These are phyloP conservation scores for Sebastes jordani DNA, from an alignment of 2,797 vertebrate species.

Conservation along the genomic window DNA sequence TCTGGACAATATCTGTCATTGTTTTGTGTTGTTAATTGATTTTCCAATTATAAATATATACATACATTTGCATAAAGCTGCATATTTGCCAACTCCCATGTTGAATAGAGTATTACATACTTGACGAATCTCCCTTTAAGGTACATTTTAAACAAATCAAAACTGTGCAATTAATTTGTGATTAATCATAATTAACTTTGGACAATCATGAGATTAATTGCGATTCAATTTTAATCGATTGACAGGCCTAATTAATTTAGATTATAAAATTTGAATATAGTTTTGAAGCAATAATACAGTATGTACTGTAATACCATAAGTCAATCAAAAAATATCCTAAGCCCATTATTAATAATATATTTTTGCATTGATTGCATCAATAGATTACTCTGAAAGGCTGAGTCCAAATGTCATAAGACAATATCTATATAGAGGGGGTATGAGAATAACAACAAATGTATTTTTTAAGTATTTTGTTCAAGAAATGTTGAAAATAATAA, in stretches of 20 bases:
- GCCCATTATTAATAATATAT: neutral
- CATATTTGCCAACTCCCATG: too few relatives aligned
- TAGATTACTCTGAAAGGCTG: neutral
- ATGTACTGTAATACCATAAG: neutral
- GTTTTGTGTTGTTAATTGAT: too few relatives aligned
- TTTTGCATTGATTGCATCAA: neutral
- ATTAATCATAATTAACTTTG: too few relatives aligned
- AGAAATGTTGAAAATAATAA: neutral
- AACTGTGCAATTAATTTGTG: too few relatives aligned
- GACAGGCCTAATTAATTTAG: neutral
- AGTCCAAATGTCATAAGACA: neutral
- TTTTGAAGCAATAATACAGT: neutral
- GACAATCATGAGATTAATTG: too few relatives aligned
- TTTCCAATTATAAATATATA: too few relatives aligned
- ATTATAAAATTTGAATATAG: neutral
- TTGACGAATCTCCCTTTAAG: too few relatives aligned
- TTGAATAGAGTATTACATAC: too few relatives aligned
- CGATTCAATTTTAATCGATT: too few relatives aligned
- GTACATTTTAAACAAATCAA: too few relatives aligned
- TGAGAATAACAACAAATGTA: neutral
- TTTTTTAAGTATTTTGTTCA: neutral
- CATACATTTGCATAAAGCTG: too few relatives aligned
- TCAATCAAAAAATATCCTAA: neutral
- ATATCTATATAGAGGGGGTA: neutral
- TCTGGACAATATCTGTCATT: too few relatives aligned